phyloP scores from a whole-genome alignment of 2,113 vertebrate species.

The Tachycineta bicolor region DNA sequence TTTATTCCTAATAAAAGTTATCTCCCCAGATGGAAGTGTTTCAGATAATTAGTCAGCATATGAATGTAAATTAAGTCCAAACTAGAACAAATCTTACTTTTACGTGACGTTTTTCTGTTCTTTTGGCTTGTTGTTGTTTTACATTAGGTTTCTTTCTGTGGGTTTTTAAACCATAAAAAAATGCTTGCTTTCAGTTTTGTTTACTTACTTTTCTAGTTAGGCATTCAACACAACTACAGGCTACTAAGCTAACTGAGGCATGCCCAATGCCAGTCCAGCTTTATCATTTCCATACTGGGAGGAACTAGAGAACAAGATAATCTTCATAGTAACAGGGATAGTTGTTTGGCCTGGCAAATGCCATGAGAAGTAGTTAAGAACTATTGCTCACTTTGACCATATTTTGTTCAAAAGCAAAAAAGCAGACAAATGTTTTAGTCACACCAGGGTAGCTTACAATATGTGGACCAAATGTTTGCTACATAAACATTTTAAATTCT shows the following conservation, averaged over 20 bases:
- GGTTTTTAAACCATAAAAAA: neutral
- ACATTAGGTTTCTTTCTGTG: neutral
- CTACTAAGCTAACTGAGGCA: neutral
- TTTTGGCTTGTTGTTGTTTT: neutral
- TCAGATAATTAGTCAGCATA: neutral
- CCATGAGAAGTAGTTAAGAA: neutral
- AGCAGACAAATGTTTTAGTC: neutral
- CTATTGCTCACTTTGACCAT: neutral
- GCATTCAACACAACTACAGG: neutral
- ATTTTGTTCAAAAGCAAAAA: neutral
- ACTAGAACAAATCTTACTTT: neutral
- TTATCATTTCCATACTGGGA: neutral
- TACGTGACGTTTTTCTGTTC: neutral
- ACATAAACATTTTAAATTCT: neutral
- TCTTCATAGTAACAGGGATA: neutral
- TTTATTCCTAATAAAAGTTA: neutral
- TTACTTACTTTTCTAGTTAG: neutral
- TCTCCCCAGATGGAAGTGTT: conserved; percentile 40
- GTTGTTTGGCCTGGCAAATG: neutral
- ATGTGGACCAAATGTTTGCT: neutral
- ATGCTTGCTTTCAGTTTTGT: neutral
- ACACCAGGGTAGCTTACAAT: neutral
- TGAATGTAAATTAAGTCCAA: neutral
- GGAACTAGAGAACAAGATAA: neutral
- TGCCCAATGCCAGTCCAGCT: neutral